Base-by-base conservation (phyloP, 2,888 invertebrate species). In the Nomada goodeniana region DNA sequence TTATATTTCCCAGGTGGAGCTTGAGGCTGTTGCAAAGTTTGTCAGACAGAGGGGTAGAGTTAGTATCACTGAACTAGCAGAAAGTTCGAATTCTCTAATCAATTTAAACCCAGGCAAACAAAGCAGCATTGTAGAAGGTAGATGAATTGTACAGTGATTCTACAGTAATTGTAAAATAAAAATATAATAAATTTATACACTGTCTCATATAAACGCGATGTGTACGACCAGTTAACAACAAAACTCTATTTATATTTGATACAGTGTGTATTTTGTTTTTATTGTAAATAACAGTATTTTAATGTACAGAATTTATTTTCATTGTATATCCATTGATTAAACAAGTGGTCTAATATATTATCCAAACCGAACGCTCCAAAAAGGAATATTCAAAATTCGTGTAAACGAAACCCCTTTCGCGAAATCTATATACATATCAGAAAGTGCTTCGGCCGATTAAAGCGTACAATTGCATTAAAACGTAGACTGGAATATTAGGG, bases 21-120 rank as follows among this genome's bases (percentile, higher is more conserved):
- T 99, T 82, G 96, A 97, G 90, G 97, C 97, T 78, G 98, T 99
- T 1, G 99, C 99, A 0, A 98, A 98, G 92, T 99, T 99, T 93
- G 98, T 99, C 23, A 97, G 96, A 89, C 99, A 99, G 92, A 96
- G 99, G 68, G 99, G 99, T 0, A 95, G 99, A 80, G 98, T 99
- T 0, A 98, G 98, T 0, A 98, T 99, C 67, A 94, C 96, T 0
- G 99, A 99, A 90, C 94, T 99, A 82, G 99, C 98, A 0, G 98
- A 99, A 93, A 97, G 97, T 92, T 99, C 99, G 91, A 99, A 99
- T 94, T 96, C 96, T 85, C 95, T 99, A 65, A 98, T 99, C 84
- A 98, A 97, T 93, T 95, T 99, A 80, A 96, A 95, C 88, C 96
- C 97, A 0, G 88, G 76, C 10, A 84, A 76, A 5, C 74, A 61